Base-by-base conservation (phyloP, 2,113 vertebrate species). In the Catharus minimus region DNA sequence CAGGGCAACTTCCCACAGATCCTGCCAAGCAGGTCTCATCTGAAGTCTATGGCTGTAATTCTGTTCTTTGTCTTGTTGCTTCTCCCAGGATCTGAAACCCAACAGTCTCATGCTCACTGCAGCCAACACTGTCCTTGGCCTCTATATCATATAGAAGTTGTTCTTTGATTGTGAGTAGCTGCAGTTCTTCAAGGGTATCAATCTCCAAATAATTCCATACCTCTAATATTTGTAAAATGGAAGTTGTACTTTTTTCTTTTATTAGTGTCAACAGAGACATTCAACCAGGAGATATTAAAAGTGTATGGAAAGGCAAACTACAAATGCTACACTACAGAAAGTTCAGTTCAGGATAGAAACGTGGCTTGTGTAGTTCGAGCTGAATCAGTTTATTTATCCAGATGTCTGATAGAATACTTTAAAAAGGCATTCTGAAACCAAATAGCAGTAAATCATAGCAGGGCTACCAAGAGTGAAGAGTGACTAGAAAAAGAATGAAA, bases 1-100 rank as follows among this genome's bases (percentile, higher is more conserved):
- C 58, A 60, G 86, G 89, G 72, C 83, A 90, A 76, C 81, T 95
- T 95, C 94, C 88, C 93, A 94, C 86, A 93, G 75, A 43, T 64
- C 21, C 24, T 93, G 88, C 91, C 86, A 94, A 93, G 57, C 74
- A 85, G 39, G 71, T 84, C 86, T 91, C 93, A 94, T 93, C 66
- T 78, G 61, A 89, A 91, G 75, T 91, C 88, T 85, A 2, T 28
- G 24, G 32, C 1, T 91, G 39, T 89, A 82, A 71, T 82, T 87
- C 47, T 89, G 57, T 38, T 87, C 57, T 91, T 94, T 85, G 53
- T 94, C 57, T 88, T 82, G 39, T 43, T 88, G 3, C 49, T 91
- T n/a, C 79, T 93, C 82, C 46, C 74, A 82, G 78, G 71, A 71
- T 82, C 78, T 87, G 61, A 93, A 93, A 87, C 39, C 73, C 9